Percentiles rank a stretch among this genome's conserved stretches.
Conservation (phyloP, 1,140 invertebrate species). For the Nasonia giraulti region DNA sequence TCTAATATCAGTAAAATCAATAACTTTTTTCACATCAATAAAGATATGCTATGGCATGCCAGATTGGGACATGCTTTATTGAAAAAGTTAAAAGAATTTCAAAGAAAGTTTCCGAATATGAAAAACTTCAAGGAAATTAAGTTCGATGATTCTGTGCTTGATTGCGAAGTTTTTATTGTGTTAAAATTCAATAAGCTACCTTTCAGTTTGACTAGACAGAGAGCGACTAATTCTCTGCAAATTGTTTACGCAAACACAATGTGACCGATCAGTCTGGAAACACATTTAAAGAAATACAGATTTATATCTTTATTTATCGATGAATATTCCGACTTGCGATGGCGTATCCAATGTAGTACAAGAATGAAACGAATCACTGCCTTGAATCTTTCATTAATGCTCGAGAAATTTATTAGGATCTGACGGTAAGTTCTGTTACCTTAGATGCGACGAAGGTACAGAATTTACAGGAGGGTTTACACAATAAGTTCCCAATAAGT, state of each 20-base stretch:
- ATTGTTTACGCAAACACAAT: neutral
- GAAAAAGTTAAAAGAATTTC: neutral
- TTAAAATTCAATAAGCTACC: slow-evolving; percentile 28
- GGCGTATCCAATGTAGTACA: too few species aligned
- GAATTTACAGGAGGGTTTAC: too few species aligned
- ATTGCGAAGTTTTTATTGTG: slow-evolving; percentile 21
- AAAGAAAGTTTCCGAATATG: too few species aligned
- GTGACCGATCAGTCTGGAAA: neutral
- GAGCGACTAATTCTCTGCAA: slow-evolving; percentile 9
- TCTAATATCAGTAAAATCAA: too few species aligned
- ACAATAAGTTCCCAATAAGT: too few species aligned
- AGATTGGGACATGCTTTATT: too few species aligned
- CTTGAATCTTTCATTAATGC: too few species aligned
- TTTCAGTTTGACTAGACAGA: slow-evolving; percentile 1
- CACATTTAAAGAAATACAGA: slow-evolving; percentile 18
- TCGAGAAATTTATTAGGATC: too few species aligned
- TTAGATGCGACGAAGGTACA: too few species aligned
- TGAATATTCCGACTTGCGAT: slow-evolving; percentile 1
- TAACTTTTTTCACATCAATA: neutral
- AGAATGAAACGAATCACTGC: too few species aligned
- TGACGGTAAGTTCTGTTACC: too few species aligned
- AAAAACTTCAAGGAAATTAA: neutral
- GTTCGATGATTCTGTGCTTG: slow-evolving; percentile 42
- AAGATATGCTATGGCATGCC: too few species aligned
- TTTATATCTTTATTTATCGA: slow-evolving; percentile 36